phyloP scores from a whole-genome alignment of 2,113 vertebrate species.

The Morone chrysops region DNA sequence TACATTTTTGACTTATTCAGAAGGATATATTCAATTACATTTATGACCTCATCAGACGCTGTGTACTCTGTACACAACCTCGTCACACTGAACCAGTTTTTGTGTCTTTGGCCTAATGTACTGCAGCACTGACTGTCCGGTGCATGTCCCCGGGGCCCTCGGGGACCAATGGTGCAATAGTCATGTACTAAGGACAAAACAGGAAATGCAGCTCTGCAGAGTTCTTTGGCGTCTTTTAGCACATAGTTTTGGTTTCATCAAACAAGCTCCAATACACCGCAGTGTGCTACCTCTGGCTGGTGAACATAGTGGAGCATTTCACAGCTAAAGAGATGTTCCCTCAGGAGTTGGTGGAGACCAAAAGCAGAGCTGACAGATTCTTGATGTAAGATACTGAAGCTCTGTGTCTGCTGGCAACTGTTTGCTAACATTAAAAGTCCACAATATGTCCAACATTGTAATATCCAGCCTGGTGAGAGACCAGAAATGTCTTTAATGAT shows the following conservation, averaged over 20 bases:
- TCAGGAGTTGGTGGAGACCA: too few species aligned
- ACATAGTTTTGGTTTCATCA: not conserved
- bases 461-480: too few species aligned
- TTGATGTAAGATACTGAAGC: too few species aligned
- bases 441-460: too few species aligned
- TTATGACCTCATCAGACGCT: not conserved
- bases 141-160: not conserved
- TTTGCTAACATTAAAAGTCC: too few species aligned
- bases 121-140: conserved; percentile 7
- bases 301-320: too few species aligned
- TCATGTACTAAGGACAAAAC: not conserved
- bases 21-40: not conserved
- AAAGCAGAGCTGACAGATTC: too few species aligned
- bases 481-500: too few species aligned
- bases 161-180: not conserved
- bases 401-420: too few species aligned
- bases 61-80: not conserved
- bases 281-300: too few species aligned
- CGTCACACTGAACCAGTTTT: not conserved
- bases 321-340: too few species aligned
- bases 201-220: not conserved
- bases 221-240: not conserved
- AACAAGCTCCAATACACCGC: too few species aligned
- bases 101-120: not conserved
- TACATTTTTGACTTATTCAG: not conserved